These are phyloP conservation scores for Heliocidaris tuberculata DNA, from an alignment of 35 echinoderm and acorn worm genomes.

Conservation along the genomic window DNA sequence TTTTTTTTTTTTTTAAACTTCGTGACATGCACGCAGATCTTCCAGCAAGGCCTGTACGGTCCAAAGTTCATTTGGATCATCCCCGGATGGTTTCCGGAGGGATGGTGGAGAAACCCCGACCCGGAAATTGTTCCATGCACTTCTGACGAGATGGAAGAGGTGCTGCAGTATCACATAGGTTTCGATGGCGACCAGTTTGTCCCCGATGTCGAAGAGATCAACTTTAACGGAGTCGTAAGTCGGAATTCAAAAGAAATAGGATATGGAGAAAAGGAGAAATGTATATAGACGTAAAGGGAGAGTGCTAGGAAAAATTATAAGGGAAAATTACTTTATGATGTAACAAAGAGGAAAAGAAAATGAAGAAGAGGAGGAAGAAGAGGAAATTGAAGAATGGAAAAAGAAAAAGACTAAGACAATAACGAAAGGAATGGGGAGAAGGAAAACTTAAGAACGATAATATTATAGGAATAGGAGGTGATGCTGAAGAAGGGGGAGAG, in stretches of 20 bases:
- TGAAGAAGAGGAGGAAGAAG: too few species aligned
- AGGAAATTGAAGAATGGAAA: background rate
- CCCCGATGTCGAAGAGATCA: constrained; percentile 22
- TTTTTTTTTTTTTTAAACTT: too few species aligned
- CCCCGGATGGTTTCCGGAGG: constrained; percentile 53
- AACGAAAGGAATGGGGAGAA: background rate
- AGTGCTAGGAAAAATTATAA: background rate
- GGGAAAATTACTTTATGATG: background rate
- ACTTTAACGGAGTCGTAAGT: constrained; percentile 61
- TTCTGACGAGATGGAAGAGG: constrained; percentile 29
- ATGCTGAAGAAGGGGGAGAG: background rate
- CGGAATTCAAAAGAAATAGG: too few species aligned
- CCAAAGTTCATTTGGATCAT: constrained; percentile 51
- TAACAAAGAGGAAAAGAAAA: background rate
- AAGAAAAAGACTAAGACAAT: background rate
- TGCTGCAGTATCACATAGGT: constrained; percentile 46
- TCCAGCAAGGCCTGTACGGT: constrained; percentile 36
- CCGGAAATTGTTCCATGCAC: constrained; percentile 24
- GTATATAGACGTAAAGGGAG: too few species aligned
- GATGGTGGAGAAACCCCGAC: constrained; percentile 37
- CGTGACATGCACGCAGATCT: constrained; percentile 13
- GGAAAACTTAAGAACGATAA: background rate
- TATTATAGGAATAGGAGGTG: background rate
- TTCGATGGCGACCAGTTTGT: constrained; percentile 48
- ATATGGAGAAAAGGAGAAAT: too few species aligned